Conservation (phyloP, 2,888 invertebrate genomes). For the Clusia tigrina region DNA sequence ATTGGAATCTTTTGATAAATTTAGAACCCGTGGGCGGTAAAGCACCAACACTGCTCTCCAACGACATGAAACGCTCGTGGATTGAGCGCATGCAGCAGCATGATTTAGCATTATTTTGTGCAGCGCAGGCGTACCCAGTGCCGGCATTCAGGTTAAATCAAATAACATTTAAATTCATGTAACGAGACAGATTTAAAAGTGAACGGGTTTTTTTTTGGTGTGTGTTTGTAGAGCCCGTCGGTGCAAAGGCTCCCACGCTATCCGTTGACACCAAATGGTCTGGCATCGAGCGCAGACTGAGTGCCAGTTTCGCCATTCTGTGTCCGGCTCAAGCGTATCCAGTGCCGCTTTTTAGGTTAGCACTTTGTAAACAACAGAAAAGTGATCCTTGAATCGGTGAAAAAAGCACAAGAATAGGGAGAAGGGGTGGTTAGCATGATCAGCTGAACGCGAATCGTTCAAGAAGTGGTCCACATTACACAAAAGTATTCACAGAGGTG, state of each 20-base stretch:
- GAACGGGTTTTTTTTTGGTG: background rate
- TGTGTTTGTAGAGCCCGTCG: constrained; percentile 69
- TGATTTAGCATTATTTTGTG: constrained; percentile 76
- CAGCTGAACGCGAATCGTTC: too few relatives aligned
- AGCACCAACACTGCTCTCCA: constrained; percentile 68
- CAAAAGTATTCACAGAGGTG: too few relatives aligned
- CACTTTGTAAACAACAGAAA: constrained; percentile 40
- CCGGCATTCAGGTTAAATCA: constrained; percentile 69
- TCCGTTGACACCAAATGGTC: constrained; percentile 74
- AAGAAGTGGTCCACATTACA: too few relatives aligned
- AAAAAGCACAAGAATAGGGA: too few relatives aligned
- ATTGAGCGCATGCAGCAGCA: constrained; percentile 70
- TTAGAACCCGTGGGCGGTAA: constrained; percentile 54
- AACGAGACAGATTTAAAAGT: background rate
- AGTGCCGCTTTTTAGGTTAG: constrained; percentile 67
- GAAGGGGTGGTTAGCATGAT: too few relatives aligned
- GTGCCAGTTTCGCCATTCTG: constrained; percentile 49
- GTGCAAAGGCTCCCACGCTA: constrained; percentile 77
- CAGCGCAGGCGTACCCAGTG: constrained; percentile 80
- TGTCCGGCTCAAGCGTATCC: constrained; percentile 69
- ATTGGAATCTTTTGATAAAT: background rate
- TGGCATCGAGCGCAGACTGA: constrained; percentile 66
- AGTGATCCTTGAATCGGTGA: too few relatives aligned
- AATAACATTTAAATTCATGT: background rate
- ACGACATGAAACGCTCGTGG: constrained; percentile 67